Conservation (phyloP, 2,888 invertebrate species). For the Morinoia aosen region DNA sequence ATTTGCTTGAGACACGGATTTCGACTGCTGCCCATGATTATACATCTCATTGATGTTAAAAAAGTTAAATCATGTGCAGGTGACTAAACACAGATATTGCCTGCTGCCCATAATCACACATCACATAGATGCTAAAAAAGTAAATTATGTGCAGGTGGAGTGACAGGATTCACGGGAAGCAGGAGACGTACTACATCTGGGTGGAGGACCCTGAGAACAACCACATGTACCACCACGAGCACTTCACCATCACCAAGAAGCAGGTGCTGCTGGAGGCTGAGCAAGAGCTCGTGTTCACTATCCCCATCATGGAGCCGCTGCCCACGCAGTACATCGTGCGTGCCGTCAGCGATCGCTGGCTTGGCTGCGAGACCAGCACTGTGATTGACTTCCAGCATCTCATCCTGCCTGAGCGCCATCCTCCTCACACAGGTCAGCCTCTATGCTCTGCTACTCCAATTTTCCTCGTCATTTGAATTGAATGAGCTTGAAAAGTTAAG, state of each 20-base stretch:
- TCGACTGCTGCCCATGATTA: background rate
- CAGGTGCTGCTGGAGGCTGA: slow-evolving; percentile 81
- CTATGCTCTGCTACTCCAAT: background rate
- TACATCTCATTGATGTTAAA: background rate
- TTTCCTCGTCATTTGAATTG: background rate
- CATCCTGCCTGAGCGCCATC: slow-evolving; percentile 90
- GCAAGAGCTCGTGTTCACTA: slow-evolving; percentile 92
- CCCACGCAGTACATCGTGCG: slow-evolving; percentile 93
- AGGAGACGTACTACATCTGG: slow-evolving; percentile 90
- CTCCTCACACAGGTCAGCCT: slow-evolving; percentile 85
- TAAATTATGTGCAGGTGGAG: slow-evolving; percentile 79
- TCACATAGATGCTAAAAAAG: background rate
- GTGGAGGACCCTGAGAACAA: slow-evolving; percentile 96
- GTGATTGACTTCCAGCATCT: slow-evolving; percentile 83
- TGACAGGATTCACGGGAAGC: slow-evolving; percentile 88
- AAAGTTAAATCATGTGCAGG: slow-evolving; percentile 70
- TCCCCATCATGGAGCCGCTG: slow-evolving; percentile 91
- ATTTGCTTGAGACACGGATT: too few species aligned
- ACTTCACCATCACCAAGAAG: slow-evolving; percentile 82
- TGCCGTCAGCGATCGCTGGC: slow-evolving; percentile 89
- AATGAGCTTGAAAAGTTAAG: too few species aligned
- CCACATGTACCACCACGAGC: slow-evolving; percentile 95
- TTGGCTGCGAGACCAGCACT: slow-evolving; percentile 75
- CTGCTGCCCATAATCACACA: background rate
- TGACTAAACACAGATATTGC: slow-evolving; percentile 75